phyloP scores from a whole-genome alignment of 2,888 invertebrate species.

The Lymantria dispar region DNA sequence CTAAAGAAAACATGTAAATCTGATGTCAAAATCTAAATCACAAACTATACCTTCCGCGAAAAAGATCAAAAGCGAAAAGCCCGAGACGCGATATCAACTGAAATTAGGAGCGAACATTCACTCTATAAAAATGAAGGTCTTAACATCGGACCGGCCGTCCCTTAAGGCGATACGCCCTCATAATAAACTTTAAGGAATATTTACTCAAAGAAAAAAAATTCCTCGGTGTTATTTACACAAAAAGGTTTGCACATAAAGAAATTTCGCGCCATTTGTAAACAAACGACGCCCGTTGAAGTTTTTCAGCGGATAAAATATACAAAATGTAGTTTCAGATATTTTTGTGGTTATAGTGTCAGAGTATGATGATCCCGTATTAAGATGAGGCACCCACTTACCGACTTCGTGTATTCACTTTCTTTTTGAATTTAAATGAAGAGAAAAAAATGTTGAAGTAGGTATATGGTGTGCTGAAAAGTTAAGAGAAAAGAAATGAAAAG shows the following conservation, averaged over 20 bases:
- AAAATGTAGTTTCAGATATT: slow-evolving; percentile 32
- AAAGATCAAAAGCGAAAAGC: slow-evolving; percentile 9
- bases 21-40: not conserved
- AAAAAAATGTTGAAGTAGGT: too few relatives aligned
- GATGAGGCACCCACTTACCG: too few relatives aligned
- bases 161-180: slow-evolving; percentile 21
- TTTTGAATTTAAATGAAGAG: too few relatives aligned
- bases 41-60: not conserved
- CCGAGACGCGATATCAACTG: slow-evolving; percentile 6
- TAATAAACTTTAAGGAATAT: slow-evolving; percentile 40
- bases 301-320: slow-evolving; percentile 34
- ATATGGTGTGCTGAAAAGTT: too few relatives aligned
- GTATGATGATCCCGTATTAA: too few relatives aligned
- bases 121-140: slow-evolving; percentile 13
- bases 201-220: slow-evolving; percentile 24
- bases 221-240: slow-evolving; percentile 38
- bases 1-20: not conserved
- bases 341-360: not conserved
- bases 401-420: too few relatives aligned
- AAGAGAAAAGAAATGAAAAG: too few relatives aligned
- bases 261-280: slow-evolving; percentile 56
- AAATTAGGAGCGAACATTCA: slow-evolving; percentile 24
- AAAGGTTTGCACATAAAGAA: slow-evolving; percentile 53
- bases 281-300: slow-evolving; percentile 34
- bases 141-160: slow-evolving; percentile 10